Conservation (phyloP, 1,140 invertebrate genomes). For the Streblospio benedicti region DNA sequence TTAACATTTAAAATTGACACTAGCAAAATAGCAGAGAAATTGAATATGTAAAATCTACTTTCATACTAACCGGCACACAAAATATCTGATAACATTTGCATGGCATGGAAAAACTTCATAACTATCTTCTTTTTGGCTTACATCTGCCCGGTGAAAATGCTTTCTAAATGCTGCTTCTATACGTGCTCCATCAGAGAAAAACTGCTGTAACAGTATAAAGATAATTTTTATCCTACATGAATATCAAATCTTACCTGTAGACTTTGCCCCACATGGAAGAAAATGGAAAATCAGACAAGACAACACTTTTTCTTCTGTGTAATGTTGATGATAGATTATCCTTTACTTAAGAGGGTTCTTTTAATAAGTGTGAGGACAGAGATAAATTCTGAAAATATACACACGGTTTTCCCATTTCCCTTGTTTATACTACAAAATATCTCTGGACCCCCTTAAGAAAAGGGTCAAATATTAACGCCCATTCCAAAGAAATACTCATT, state of each 20-base stretch:
- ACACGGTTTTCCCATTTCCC: no score
- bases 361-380: not conserved
- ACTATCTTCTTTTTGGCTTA: slow-evolving; percentile 69
- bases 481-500: no score
- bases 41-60: not conserved
- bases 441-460: no score
- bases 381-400: not conserved
- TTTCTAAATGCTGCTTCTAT: slow-evolving; percentile 94
- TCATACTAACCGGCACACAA: slow-evolving; percentile 73
- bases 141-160: slow-evolving; percentile 82
- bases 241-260: not conserved
- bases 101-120: slow-evolving; percentile 94
- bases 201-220: slow-evolving; percentile 53
- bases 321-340: not conserved
- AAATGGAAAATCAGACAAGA: slow-evolving; percentile 1
- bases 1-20: not conserved
- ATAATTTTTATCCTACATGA: not conserved
- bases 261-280: not conserved
- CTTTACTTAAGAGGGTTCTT: not conserved
- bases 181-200: slow-evolving; percentile 83
- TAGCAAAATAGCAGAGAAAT: not conserved
- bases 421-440: no score
- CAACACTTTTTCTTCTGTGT: not conserved
- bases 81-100: slow-evolving; percentile 96
- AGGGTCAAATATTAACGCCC: no score